phyloP scores from a whole-genome alignment of 2,113 vertebrate species.

The Mandrillus leucophaeus region DNA sequence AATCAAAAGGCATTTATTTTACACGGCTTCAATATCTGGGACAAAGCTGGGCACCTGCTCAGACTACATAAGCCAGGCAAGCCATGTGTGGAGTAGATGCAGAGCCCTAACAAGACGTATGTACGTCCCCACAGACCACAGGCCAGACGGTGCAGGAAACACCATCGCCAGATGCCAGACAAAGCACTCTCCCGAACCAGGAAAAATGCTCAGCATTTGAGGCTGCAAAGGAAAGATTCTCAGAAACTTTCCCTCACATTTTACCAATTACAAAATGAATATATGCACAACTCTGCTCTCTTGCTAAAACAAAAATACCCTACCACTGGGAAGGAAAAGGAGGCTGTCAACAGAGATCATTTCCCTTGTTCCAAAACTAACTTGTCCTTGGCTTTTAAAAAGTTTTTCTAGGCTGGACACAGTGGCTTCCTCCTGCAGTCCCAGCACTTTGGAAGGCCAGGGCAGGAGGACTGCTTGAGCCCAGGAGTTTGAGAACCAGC shows the following conservation, averaged over 20 bases:
- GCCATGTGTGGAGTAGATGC: neutral
- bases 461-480: too few species aligned
- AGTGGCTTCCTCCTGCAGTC: too few species aligned
- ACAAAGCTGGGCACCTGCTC: neutral
- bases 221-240: neutral
- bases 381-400: neutral
- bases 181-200: neutral
- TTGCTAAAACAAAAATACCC: neutral
- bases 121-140: accelerated
- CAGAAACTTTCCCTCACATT: neutral
- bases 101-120: neutral
- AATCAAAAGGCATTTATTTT: neutral
- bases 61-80: too few species aligned
- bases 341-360: accelerated
- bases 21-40: neutral
- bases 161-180: too few species aligned
- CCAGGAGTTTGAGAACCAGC: too few species aligned
- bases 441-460: too few species aligned
- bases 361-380: neutral
- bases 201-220: neutral
- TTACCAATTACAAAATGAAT: neutral
- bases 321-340: neutral
- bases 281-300: neutral
- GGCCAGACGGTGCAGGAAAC: neutral
- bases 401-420: too few species aligned